These are phyloP conservation scores for Dipodomys ordii DNA, from an alignment of 2,113 vertebrate genomes.

Conservation along the genomic window DNA sequence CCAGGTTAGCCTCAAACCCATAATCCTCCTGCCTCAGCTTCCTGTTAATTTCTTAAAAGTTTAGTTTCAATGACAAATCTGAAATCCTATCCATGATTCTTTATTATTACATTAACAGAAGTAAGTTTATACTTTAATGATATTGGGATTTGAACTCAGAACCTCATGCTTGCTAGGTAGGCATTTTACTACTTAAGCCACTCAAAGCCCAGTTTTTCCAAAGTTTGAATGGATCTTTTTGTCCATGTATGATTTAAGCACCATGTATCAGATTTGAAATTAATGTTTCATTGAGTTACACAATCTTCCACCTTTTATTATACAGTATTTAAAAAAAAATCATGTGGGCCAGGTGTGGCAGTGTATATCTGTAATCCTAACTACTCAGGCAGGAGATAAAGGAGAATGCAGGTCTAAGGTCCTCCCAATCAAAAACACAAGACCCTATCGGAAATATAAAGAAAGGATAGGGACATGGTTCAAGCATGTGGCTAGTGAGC, in stretches of 20 bases:
- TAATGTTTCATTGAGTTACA: constrained; percentile 45
- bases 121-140: background rate
- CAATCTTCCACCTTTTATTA: constrained; percentile 38
- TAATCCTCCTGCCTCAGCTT: background rate
- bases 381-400: too few species aligned
- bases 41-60: constrained; percentile 33
- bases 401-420: too few species aligned
- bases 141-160: too few species aligned
- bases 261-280: constrained; percentile 5
- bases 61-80: constrained; percentile 1
- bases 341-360: too few species aligned
- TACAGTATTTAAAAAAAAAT: background rate
- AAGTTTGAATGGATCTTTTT: constrained; percentile 4
- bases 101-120: constrained; percentile 35
- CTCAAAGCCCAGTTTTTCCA: background rate
- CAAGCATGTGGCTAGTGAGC: too few species aligned
- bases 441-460: too few species aligned
- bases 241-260: background rate
- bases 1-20: background rate
- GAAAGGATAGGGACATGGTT: too few species aligned
- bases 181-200: too few species aligned
- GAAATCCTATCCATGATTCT: background rate
- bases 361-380: too few species aligned
- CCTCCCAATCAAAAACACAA: too few species aligned
- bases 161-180: too few species aligned